Percentiles rank a stretch among this genome's conserved stretches.
Conservation (phyloP, 2,797 vertebrate species). For the Lemur catta region DNA sequence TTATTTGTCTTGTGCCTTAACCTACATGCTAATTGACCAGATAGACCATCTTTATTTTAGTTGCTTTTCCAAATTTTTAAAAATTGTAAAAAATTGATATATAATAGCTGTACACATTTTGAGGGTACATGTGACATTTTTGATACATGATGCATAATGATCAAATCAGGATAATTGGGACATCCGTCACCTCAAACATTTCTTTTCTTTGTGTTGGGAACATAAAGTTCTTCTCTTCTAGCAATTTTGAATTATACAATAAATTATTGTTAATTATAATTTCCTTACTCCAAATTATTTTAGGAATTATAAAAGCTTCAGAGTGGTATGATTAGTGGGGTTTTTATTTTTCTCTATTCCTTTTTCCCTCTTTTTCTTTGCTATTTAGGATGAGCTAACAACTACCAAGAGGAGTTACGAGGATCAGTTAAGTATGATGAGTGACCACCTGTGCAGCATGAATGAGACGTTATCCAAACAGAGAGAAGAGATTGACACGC, state of each 20-base stretch:
- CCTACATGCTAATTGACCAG: neutral
- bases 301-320: neutral
- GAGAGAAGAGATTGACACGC: conserved; percentile 96
- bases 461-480: conserved; percentile 98
- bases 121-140: neutral
- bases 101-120: neutral
- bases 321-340: neutral
- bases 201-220: neutral
- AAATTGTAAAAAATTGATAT: neutral
- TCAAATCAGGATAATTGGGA: neutral
- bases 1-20: neutral
- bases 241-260: neutral
- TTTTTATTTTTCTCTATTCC: neutral
- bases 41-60: neutral
- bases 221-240: neutral
- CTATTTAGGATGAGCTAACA: conserved; percentile 92
- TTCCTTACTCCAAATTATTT: neutral
- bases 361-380: neutral
- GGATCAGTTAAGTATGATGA: conserved; percentile 99
- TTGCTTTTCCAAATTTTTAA: neutral
- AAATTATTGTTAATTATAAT: neutral
- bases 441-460: conserved; percentile 98
- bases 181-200: neutral
- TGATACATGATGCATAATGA: neutral
- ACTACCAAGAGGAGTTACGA: conserved; percentile 99